Base-by-base conservation (phyloP, 2,888 invertebrate species). In the Ichneumoninae sp. region DNA sequence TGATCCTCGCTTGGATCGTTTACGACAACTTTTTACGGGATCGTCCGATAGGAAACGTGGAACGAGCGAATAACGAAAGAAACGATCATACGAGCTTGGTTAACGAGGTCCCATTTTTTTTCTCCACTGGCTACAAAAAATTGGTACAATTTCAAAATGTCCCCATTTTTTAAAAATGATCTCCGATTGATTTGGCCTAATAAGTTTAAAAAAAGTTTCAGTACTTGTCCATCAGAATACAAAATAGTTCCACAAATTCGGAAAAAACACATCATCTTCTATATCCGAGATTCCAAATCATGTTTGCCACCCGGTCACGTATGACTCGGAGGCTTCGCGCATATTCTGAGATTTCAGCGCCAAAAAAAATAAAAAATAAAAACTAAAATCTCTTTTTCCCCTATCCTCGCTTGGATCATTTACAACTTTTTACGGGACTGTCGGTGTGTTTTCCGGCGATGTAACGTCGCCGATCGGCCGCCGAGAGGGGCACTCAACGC, bases 361-460 rank as follows among this genome's bases (percentile, higher is more conserved):
- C 7, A 8, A 19, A 19, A 22, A 26, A 57, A 57, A 26, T 26
- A 22, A 26, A 1, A 26, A 3, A 57, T 10, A 3, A 33, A 30
- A 6, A 3, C n/a, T 0, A 16, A 62, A 62, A 62, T 33, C 6
- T 16, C 22, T 57, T 1, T 6, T 33, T 62, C 60, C 47, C 19
- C 22, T 62, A 65, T 40, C 16, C 36, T 19, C 47, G 47, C 3
- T 50, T 33, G 65, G 44, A 75, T 75, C 65, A 13, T 75, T 75
- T 50, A 50, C 74, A 47, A 36, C 47, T 57, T 69, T 69, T 69
- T 69, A 60, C 77, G 57, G 3, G 33, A 85, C 83, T 60, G 81
- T 74, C 81, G 80, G 84, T 65, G 86, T 86, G 86, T 90, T 90
- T 90, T 88, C 87, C 88, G 86, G 83, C 85, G 86, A 86, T 85